Conservation (phyloP, 1,140 invertebrate genomes). For the Platorchestia sp. region DNA sequence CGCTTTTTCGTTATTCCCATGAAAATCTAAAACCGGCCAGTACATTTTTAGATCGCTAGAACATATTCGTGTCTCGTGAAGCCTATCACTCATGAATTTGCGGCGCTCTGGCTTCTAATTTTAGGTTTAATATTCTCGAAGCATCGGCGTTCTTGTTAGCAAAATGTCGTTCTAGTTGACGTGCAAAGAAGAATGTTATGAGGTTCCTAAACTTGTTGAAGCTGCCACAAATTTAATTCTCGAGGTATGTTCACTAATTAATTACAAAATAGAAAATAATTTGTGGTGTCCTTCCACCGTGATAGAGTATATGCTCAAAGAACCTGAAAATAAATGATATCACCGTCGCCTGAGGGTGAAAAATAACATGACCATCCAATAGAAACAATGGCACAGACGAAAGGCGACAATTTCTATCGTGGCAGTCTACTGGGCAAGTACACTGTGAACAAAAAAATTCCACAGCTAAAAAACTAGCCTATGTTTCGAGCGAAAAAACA, state of each 20-base stretch:
- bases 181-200: neutral
- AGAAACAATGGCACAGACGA: neutral
- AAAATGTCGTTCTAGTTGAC: neutral
- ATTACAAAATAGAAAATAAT: no score
- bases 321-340: neutral
- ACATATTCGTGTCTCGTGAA: no score
- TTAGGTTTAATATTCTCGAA: no score
- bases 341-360: neutral
- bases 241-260: no score
- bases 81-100: no score
- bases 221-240: no score
- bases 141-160: neutral
- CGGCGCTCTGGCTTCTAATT: no score
- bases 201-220: no score
- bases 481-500: neutral
- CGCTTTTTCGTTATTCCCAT: no score
- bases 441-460: neutral
- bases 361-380: neutral
- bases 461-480: neutral
- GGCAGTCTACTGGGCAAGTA: neutral
- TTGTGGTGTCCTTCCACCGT: no score
- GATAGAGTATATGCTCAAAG: neutral
- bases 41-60: no score
- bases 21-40: no score
- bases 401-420: neutral